phyloP scores from a whole-genome alignment of 2,888 invertebrate species.

The Teleiodes luculella region DNA sequence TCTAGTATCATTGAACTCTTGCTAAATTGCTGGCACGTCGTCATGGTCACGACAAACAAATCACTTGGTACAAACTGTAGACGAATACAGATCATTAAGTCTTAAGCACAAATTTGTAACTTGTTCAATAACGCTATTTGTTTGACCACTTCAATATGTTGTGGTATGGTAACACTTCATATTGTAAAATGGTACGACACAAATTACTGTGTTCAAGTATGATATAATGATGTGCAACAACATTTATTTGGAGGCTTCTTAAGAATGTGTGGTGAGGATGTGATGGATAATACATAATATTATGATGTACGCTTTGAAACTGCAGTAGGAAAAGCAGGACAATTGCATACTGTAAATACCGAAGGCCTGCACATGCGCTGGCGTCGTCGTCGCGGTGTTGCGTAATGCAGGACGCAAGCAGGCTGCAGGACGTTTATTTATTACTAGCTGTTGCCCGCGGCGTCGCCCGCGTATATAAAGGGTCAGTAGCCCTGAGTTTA shows the following conservation, averaged over 20 bases:
- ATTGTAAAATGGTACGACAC: slow-evolving; percentile 5
- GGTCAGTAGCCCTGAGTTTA: too few relatives aligned
- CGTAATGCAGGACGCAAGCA: background rate
- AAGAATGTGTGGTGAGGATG: background rate
- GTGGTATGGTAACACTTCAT: background rate
- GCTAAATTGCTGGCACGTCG: slow-evolving; percentile 31
- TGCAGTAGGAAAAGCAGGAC: too few relatives aligned
- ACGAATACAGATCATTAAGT: background rate
- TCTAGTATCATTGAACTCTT: slow-evolving; percentile 40
- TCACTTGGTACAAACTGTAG: slow-evolving; percentile 21
- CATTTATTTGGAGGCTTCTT: background rate
- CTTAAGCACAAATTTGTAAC: background rate
- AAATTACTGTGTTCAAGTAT: background rate
- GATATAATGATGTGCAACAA: background rate
- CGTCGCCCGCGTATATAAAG: too few relatives aligned
- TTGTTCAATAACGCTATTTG: background rate
- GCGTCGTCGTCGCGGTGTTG: background rate
- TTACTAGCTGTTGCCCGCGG: too few relatives aligned
- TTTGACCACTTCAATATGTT: background rate
- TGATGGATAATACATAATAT: background rate
- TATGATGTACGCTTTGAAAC: too few relatives aligned
- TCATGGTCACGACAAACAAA: slow-evolving; percentile 39
- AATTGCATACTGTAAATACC: background rate
- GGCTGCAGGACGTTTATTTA: too few relatives aligned
- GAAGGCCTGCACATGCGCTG: background rate